Conservation (phyloP, 1,140 invertebrate genomes). For the Papilio dardanus region DNA sequence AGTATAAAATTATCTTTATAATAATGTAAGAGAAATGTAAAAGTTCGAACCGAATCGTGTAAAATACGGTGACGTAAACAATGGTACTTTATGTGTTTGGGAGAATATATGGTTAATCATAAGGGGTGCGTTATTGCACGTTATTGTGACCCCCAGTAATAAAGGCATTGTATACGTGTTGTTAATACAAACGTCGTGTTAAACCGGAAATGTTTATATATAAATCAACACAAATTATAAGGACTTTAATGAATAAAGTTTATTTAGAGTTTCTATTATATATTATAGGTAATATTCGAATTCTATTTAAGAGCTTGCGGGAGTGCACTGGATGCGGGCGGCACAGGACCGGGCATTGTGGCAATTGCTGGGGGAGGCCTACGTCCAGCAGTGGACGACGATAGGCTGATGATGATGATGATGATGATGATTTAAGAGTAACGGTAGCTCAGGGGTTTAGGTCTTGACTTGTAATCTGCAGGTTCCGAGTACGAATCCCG, state of each 20-base stretch:
- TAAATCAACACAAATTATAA: slow-evolving; percentile 12
- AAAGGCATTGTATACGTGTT: slow-evolving; percentile 21
- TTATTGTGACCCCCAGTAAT: slow-evolving; percentile 14
- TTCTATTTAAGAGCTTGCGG: not conserved
- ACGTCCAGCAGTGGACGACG: too few species aligned
- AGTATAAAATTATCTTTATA: not conserved
- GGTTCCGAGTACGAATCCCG: too few species aligned
- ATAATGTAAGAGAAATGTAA: slow-evolving; percentile 1
- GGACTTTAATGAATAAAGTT: slow-evolving; percentile 16
- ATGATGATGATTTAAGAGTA: too few species aligned
- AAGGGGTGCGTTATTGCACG: slow-evolving; percentile 25
- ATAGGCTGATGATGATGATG: too few species aligned
- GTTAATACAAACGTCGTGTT: slow-evolving; percentile 6
- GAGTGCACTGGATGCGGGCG: too few species aligned
- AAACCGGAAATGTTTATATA: slow-evolving; percentile 1
- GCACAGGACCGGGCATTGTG: too few species aligned
- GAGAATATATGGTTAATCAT: slow-evolving; percentile 22
- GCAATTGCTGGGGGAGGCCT: too few species aligned
- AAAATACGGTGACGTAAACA: slow-evolving; percentile 18
- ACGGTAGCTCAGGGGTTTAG: too few species aligned
- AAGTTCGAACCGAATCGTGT: slow-evolving; percentile 14
- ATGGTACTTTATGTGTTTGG: slow-evolving; percentile 17
- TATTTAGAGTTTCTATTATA: not conserved
- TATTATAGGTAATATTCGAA: too few species aligned
- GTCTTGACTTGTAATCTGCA: too few species aligned